Percentiles rank a stretch among this genome's conserved stretches.
phyloP scores from a whole-genome alignment of 2,113 vertebrate genomes.

The Motacilla alba region DNA sequence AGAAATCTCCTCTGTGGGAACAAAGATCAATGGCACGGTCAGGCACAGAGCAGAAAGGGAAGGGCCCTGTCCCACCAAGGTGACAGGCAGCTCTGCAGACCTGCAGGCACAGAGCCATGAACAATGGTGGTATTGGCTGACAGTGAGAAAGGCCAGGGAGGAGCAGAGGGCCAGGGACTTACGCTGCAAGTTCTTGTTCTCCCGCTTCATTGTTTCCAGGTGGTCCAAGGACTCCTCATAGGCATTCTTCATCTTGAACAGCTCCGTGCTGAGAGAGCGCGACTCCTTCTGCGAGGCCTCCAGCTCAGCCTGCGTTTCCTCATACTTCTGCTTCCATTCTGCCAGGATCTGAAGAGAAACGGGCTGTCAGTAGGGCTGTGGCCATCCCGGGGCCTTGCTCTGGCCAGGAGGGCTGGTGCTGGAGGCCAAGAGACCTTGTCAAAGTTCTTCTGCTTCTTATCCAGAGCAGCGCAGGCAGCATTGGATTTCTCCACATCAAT shows the following conservation, averaged over 20 bases:
- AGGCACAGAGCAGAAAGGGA: no score
- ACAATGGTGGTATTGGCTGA: no score
- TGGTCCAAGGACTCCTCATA: slow-evolving; percentile 65
- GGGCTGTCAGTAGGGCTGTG: not conserved
- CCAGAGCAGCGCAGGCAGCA: not conserved
- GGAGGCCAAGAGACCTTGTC: not conserved
- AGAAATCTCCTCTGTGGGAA: slow-evolving; percentile 80
- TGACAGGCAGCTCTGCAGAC: no score
- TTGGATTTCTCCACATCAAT: not conserved
- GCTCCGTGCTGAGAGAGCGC: not conserved
- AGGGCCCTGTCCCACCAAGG: no score
- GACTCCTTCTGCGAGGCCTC: not conserved
- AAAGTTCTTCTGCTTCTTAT: not conserved
- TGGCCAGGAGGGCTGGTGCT: not conserved
- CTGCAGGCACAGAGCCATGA: no score
- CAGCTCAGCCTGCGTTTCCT: not conserved
- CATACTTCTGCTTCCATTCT: not conserved
- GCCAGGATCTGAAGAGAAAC: not conserved
- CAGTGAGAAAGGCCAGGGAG: not conserved
- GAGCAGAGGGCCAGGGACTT: slow-evolving; percentile 16
- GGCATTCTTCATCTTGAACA: slow-evolving; percentile 6
- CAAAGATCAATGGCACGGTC: not conserved
- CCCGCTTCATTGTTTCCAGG: slow-evolving; percentile 77
- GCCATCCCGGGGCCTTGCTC: accelerated
- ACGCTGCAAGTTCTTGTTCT: slow-evolving; percentile 84